A percentile compares a stretch with the other conserved stretches of the same genome.
phyloP scores from a whole-genome alignment of 2,113 vertebrate species.

The Psilopogon haemacephalus region DNA sequence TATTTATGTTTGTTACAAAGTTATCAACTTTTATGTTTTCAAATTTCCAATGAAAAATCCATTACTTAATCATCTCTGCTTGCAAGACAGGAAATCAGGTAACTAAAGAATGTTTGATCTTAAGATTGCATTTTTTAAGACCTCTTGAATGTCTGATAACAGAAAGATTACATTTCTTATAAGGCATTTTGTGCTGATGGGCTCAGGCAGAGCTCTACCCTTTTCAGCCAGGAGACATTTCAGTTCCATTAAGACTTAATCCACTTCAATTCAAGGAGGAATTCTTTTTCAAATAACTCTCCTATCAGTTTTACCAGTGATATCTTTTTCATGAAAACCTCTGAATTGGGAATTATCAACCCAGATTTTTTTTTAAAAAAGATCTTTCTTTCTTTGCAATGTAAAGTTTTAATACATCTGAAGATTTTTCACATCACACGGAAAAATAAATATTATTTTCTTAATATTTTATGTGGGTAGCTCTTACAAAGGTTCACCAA shows the following conservation, averaged over 20 bases:
- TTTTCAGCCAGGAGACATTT: neutral
- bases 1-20: neutral
- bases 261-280: neutral
- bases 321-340: neutral
- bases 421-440: neutral
- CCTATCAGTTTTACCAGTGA: neutral
- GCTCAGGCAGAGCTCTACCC: neutral
- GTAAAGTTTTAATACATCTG: neutral
- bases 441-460: neutral
- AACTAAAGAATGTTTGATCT: neutral
- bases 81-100: neutral
- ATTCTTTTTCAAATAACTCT: neutral
- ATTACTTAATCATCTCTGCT: neutral
- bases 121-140: neutral
- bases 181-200: neutral
- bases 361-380: neutral
- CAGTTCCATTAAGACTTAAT: neutral
- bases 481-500: neutral
- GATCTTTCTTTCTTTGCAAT: neutral
- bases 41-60: neutral
- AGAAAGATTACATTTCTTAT: neutral
- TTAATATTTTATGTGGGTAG: neutral
- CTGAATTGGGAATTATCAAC: neutral
- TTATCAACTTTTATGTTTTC: neutral
- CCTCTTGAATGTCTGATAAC: neutral